Evolutionary conservation across 2,888 invertebrate species (phyloP), one percentile per base, ranked within the genome.

Genomic region (Chydorus sphaericus): DNA sequence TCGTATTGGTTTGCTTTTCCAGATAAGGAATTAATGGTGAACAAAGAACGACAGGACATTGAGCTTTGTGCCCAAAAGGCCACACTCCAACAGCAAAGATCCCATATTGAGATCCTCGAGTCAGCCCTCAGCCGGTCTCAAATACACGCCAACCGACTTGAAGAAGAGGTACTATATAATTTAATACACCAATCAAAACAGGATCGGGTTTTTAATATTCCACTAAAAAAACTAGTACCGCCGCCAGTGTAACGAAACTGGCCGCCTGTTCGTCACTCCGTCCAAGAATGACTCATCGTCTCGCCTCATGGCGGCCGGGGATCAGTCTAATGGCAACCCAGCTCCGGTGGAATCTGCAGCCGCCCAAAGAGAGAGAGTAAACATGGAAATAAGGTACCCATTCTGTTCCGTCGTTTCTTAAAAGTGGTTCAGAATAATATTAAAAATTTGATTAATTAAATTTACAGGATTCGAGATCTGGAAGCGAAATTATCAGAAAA

Each of bases 41-140:
- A 83, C n/a, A 90, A 89, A 69, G 92, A 93, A 68, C 75, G 90
- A 37, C 88, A 92, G 67, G 90, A 91, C 71, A 85, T 91, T 60
- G 92, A 94, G 72, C 76, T 92, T 66, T 81, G 85, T 16, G 89
- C 91, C 1, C 90, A 91, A 68, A 76, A 87, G 63, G 86, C 86
- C 16, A 91, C 91, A 14, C 71, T 92, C 59, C 87, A 90, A 67
- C 92, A 93, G 66, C 92, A 92, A 68, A 76, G 91, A 60, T 89
- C 86, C 28, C 91, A 92, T 70, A 91, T 92, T 67, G 90, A 89
- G 65, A 89, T 93, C 63, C 75, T 93, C 54, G 91, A 93, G 68
- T 88, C 85, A 26, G 92, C 92, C 56, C 76, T 93, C 60, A 86
- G 85, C 56, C 91, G 89, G 71, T 90, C 91, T 6, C 92, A 92